Conservation (phyloP, 1,140 invertebrate species). For the Leptinotarsa undecemlineata region DNA sequence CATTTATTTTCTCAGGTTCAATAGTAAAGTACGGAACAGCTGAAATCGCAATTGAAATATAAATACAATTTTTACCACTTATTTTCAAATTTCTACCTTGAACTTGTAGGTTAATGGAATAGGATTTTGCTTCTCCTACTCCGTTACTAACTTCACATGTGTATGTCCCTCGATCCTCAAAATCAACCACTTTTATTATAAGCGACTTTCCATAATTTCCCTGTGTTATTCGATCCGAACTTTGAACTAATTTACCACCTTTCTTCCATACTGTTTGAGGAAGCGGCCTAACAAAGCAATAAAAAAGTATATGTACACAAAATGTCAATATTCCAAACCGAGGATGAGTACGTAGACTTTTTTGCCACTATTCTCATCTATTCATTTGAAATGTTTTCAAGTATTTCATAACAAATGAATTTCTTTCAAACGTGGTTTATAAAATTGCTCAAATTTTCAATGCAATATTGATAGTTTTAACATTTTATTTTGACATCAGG, state of each 20-base stretch:
- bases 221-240: conserved; percentile 76
- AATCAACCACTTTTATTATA: conserved; percentile 81
- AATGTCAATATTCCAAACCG: neutral
- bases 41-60: conserved; percentile 49
- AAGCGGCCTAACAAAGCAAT: conserved; percentile 61
- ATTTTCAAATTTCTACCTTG: conserved; percentile 59
- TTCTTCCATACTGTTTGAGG: conserved; percentile 86
- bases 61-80: neutral
- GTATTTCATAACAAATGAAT: no score
- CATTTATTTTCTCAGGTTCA: conserved; percentile 87
- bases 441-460: no score
- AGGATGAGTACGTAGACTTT: neutral
- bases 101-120: conserved; percentile 82
- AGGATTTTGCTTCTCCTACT: conserved; percentile 78
- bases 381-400: no score
- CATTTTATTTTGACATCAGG: no score
- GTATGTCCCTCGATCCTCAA: conserved; percentile 85
- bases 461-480: no score
- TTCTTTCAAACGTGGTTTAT: no score
- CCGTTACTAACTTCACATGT: conserved; percentile 92
- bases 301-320: neutral
- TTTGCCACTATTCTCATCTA: no score
- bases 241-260: conserved; percentile 68
- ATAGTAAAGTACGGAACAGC: conserved; percentile 90
- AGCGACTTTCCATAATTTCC: conserved; percentile 92